phyloP scores from a whole-genome alignment of 2,113 vertebrate species.

The Sialia sialis region DNA sequence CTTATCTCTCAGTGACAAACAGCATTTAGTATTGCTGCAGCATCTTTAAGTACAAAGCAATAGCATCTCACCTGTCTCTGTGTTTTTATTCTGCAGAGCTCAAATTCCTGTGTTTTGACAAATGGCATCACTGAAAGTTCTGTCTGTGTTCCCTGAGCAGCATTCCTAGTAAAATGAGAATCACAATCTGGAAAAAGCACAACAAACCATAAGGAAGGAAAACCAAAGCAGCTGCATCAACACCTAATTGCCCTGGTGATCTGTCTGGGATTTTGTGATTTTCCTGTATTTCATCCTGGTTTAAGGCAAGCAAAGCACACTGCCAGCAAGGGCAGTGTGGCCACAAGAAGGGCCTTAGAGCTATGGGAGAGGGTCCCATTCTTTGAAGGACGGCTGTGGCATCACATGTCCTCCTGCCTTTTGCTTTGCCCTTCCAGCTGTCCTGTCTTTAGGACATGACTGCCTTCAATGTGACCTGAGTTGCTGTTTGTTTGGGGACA shows the following conservation, averaged over 20 bases:
- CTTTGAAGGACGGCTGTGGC: neutral
- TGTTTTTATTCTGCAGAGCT: neutral
- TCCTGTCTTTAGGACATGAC: neutral
- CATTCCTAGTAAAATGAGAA: neutral
- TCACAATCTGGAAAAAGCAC: neutral
- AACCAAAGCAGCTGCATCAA: neutral
- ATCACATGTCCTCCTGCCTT: neutral
- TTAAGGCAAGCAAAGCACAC: fast-evolving
- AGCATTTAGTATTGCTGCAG: neutral
- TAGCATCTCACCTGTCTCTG: neutral
- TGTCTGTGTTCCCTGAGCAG: neutral
- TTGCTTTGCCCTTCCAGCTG: neutral
- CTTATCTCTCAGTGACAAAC: neutral
- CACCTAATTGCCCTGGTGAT: neutral
- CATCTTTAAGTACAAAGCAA: neutral
- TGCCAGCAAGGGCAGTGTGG: fast-evolving
- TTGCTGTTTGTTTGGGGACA: neutral
- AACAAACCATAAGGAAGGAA: neutral
- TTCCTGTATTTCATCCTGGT: neutral
- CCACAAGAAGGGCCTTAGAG: fast-evolving
- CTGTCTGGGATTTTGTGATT: neutral
- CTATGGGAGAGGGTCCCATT: neutral
- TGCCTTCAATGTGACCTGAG: neutral
- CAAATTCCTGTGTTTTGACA: neutral
- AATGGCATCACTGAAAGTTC: neutral